Evolutionary conservation across 2,113 vertebrate species (phyloP), one percentile per base, ranked within the genome.

Genomic region (Chrysemys picta): DNA sequence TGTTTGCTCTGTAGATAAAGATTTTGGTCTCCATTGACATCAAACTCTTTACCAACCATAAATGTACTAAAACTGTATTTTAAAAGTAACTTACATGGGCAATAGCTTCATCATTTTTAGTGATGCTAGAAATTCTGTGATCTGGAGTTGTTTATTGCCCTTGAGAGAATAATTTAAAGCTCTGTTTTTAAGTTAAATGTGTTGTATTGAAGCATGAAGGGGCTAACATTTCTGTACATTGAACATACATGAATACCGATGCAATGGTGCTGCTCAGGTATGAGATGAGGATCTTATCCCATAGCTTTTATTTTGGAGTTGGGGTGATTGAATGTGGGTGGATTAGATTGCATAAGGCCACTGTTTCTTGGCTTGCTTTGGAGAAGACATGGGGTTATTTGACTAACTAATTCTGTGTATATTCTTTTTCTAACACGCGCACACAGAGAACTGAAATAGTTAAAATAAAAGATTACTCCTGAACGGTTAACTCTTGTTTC

Each of bases 251-350:
- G 89, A 96, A 96, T 95, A 91, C 97, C 94, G 96, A 96, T 97
- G 91, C 91, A 95, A 96, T 97, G 95, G 96, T 97, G 96, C 97
- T 93, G 93, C 96, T 96, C 93, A 82, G 82, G 75, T 91, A 86
- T 91, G 92, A 95, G 91, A 94, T 9, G 94, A 87, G 95, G 96
- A 94, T 97, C 92, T 94, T 97, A 78, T 91, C 85, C 90, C 90
- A n/a, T 90, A 89, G 85, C 89, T 95, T 95, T 91, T 82, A 22
- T 93, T 96, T 93, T 90, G 91, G 94, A 91, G 79, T 84, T 50
- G 89, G 88, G 87, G 84, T 88, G 90, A 79, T 49, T 88, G 87
- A 94, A 88, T 72, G 56, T 59, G 42, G 31, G 57, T 91, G 91
- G 88, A 86, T 52, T 83, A 82, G 56, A 52, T 94, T 91, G 81